Conservation (phyloP, 2,888 invertebrate genomes). For the Seira sanloemensis region DNA sequence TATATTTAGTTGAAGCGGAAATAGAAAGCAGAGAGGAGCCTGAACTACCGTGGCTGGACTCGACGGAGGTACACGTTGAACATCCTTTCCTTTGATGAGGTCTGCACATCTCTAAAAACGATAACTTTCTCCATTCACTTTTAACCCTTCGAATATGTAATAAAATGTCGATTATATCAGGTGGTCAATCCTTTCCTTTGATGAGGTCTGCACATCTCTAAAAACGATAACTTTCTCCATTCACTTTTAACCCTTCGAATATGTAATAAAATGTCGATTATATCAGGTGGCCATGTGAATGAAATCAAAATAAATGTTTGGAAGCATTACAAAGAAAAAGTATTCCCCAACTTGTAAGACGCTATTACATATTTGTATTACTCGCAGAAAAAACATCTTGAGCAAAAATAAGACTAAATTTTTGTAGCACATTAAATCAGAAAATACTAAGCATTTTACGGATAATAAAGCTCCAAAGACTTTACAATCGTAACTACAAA, state of each 20-base stretch:
- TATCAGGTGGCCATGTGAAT: conserved; percentile 8
- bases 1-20: not conserved
- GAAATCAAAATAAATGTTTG: not conserved
- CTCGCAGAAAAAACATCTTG: no score
- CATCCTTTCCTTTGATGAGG: no score
- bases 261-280: conserved; percentile 1
- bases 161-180: conserved; percentile 9
- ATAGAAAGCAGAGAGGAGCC: not conserved
- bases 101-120: no score
- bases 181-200: no score
- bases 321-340: no score
- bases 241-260: not conserved
- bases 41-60: no score
- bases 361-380: not conserved
- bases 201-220: no score
- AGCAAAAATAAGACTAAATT: no score
- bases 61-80: no score
- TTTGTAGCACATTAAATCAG: no score
- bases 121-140: not conserved
- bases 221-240: not conserved
- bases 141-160: not conserved
- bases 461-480: not conserved
- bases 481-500: not conserved
- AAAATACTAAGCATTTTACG: not conserved
- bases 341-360: not conserved